phyloP scores from a whole-genome alignment of 2,888 invertebrate species.

The Pandemis heparana region DNA sequence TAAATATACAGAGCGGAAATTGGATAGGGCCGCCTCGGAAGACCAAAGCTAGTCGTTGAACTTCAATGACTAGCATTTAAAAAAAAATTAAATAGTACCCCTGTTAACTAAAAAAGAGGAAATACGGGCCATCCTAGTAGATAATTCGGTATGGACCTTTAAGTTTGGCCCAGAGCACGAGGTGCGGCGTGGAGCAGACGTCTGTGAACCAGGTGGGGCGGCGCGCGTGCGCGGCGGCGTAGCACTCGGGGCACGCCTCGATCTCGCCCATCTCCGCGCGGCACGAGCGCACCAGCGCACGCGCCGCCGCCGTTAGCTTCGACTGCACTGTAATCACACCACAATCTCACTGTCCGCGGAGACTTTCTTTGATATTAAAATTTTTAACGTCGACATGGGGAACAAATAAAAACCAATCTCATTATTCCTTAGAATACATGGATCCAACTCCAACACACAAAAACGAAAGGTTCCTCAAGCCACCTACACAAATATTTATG shows the following conservation, averaged over 20 bases:
- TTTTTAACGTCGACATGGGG: background rate
- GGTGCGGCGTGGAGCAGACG: constrained; percentile 95
- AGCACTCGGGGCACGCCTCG: constrained; percentile 97
- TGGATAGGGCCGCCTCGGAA: no score
- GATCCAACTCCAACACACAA: no score
- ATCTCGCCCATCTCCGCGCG: constrained; percentile 96
- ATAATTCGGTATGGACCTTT: constrained; percentile 85
- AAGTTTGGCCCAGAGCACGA: constrained; percentile 97
- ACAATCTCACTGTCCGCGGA: background rate
- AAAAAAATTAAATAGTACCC: no score
- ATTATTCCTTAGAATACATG: no score
- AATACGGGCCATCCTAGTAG: no score
- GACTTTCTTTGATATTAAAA: background rate
- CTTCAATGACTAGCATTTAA: no score
- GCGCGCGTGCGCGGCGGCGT: constrained; percentile 93
- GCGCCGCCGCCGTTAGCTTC: constrained; percentile 91
- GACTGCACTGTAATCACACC: constrained; percentile 87
- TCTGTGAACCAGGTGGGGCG: constrained; percentile 95
- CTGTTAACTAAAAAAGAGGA: no score
- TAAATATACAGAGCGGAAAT: no score
- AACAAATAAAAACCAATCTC: background rate
- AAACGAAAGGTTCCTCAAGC: no score
- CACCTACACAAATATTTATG: no score
- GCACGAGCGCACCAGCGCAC: constrained; percentile 92
- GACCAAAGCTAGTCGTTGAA: no score